Evolutionary conservation across 2,797 vertebrate species (phyloP), one percentile per base, ranked within the genome.

Genomic region (Falco cherrug): DNA sequence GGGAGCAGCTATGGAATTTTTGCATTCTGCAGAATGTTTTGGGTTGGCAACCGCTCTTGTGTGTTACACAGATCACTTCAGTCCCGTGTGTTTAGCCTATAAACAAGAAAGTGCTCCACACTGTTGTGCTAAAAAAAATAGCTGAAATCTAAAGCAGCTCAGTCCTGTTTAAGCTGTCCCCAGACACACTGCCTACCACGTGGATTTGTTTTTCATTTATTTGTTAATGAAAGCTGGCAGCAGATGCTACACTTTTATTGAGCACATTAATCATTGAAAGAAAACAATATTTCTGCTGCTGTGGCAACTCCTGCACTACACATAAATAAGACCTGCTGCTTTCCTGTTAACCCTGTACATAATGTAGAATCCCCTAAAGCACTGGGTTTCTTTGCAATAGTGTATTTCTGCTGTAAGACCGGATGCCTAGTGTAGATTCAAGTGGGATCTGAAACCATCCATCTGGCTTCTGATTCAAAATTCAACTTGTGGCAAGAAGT

Each of bases 141-240:
- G 95, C 97, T 76, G 96, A 97, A 97, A 97, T 86, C 86, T 87
- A 45, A 94, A 98, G 98, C 97, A 19, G 98, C 97, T 95, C 91
- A 95, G 97, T 96, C 98, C 98, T 98, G 98, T 98, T 98, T 94
- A 81, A 98, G 94, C 98, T 97, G 97, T 98, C 97, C 97, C 89
- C 64, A 86, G 97, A 97, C 98, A 97, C 97, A 96, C 95, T 53
- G 95, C 97, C 96, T 86, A 97, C 80, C 97, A 97, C 97, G 77
- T 47, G 95, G 68, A 90, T 97, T 97, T 97, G 93, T 97, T 98
- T 96, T 97, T 95, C 94, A 97, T 97, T 98, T 97, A 97, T 97
- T 96, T 97, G 96, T 93, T 97, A 98, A 98, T 98, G 96, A 95
- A 98, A 98, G 97, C 97, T 97, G 95, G 93, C 96, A 97, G 96